Conservation (phyloP, 2,888 invertebrate genomes). For the Linnaemya vulpina region DNA sequence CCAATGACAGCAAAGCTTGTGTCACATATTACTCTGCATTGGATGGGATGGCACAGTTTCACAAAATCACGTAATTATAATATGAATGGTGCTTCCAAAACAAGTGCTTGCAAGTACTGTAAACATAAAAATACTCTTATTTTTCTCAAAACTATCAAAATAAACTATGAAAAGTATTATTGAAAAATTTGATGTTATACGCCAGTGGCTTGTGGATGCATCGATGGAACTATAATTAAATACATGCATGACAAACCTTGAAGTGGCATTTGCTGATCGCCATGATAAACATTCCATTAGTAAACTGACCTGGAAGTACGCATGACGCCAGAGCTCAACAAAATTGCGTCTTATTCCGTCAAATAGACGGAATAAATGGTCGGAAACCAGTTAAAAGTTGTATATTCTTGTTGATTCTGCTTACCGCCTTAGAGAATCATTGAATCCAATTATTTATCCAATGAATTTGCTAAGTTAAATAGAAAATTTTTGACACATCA, state of each 20-base stretch:
- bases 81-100: no score
- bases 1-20: no score
- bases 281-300: conserved; percentile 26
- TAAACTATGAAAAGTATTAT: no score
- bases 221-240: background rate
- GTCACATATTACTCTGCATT: no score
- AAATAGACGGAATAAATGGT: conserved; percentile 45
- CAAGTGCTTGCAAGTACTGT: no score
- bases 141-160: no score
- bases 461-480: background rate
- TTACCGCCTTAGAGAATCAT: conserved; percentile 10
- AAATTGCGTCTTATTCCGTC: conserved; percentile 41
- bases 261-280: conserved; percentile 34
- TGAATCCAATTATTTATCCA: no score
- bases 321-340: conserved; percentile 8
- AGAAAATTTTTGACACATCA: background rate
- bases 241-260: conserved; percentile 6
- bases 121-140: no score
- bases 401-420: conserved; percentile 26
- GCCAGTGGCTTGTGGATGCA: background rate
- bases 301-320: conserved; percentile 43
- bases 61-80: no score
- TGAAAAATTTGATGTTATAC: background rate
- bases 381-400: conserved; percentile 17
- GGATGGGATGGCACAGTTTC: no score